These are phyloP conservation scores for Cochlearius cochlearius DNA, from an alignment of 2,113 vertebrate species.

Conservation along the genomic window DNA sequence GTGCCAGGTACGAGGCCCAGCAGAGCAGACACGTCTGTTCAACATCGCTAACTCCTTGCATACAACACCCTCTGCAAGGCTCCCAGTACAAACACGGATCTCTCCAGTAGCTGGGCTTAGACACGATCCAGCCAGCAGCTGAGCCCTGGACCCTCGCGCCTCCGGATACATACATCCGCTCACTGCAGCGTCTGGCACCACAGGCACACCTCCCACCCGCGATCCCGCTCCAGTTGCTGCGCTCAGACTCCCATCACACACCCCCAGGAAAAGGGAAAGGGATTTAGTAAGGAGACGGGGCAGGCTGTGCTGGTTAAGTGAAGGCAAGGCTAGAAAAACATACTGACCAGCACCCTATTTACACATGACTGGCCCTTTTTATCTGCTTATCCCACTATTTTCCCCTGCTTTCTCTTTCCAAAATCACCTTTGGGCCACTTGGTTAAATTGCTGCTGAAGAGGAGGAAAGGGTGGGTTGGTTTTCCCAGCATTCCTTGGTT, in stretches of 20 bases:
- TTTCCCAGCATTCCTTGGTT: background rate
- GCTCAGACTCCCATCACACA: background rate
- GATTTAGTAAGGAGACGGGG: background rate
- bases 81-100: accelerated
- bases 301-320: background rate
- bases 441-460: background rate
- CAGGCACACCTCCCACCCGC: background rate
- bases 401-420: background rate
- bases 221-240: background rate
- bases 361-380: background rate
- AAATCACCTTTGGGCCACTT: background rate
- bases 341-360: background rate
- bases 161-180: accelerated
- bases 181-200: background rate
- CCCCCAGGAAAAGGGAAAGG: background rate
- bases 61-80: background rate
- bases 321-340: background rate
- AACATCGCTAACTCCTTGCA: background rate
- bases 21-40: background rate
- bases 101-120: background rate
- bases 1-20: background rate
- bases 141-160: background rate
- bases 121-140: background rate
- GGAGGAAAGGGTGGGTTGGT: background rate
- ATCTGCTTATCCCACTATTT: background rate